Percentiles rank a stretch among this genome's conserved stretches.
Evolutionary conservation across 2,797 vertebrate species (phyloP).

Genomic region (Brachyalestes nurse): DNA sequence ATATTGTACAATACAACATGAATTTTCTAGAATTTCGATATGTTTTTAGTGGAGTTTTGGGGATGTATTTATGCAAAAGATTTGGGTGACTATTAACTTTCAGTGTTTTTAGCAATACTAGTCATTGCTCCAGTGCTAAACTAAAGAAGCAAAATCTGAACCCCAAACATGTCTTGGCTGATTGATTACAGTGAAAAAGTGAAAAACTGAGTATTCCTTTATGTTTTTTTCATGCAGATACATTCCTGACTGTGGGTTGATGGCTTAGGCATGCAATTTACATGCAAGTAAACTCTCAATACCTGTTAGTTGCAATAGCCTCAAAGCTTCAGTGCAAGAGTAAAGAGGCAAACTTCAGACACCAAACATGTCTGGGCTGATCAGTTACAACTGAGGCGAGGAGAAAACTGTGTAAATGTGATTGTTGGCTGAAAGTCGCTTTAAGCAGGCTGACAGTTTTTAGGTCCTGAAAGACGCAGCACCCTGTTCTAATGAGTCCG

Average conservation of each 20-base stretch:
- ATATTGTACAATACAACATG: no score
- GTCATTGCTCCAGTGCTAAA: no score
- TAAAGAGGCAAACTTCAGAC: background rate
- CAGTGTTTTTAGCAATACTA: no score
- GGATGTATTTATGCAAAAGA: no score
- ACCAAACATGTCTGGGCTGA: background rate
- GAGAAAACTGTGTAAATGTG: background rate
- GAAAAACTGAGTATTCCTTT: background rate
- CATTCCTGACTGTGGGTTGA: background rate
- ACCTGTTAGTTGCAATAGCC: background rate
- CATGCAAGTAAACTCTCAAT: background rate
- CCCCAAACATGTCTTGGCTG: no score
- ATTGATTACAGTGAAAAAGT: no score
- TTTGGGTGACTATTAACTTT: no score
- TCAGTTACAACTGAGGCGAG: background rate
- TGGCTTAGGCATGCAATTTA: background rate
- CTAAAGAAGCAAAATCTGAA: no score
- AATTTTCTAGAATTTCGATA: no score
- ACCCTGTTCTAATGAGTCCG: slow-evolving; percentile 66
- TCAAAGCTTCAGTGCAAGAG: background rate
- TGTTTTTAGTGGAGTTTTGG: no score
- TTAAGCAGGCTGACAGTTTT: slow-evolving; percentile 54
- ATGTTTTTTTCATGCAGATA: background rate
- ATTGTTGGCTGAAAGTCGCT: background rate
- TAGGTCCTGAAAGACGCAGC: slow-evolving; percentile 53